Evolutionary conservation across 1,140 invertebrate species (phyloP), one percentile per base, ranked within the genome.

Genomic region (Nomia melanderi): DNA sequence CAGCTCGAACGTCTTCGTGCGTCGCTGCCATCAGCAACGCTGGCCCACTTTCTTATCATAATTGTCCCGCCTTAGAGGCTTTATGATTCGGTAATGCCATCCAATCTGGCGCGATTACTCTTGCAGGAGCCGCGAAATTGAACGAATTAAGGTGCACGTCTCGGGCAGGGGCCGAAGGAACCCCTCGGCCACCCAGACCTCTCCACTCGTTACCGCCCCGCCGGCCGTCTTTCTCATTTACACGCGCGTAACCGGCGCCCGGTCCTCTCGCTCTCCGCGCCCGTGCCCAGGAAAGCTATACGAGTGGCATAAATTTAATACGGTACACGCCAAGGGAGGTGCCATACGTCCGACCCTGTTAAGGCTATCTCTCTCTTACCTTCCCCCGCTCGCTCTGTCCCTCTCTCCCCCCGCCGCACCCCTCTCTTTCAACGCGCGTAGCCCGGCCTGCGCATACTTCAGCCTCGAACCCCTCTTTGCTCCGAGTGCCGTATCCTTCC

Each of bases 281-380:
- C 41, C 41, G 41, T 17, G 44, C 31, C 17, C 53, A 36, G 47
- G 12, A 47, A 54, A 60, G 74, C 75, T 84, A 79, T 86, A 87
- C 85, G 88, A 87, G 83, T 87, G 84, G 88, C 85, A 90, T 90
- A 90, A 90, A 90, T 90, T 90, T 88, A 86, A 88, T 87, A 88
- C 79, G 59, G 87, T 88, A 90, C 88, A 90, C 80, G 88, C 88
- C 84, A 82, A 85, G 88, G 87, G 89, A 90, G 88, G 88, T 90
- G 79, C 87, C 87, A 85, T 83, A 90, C 81, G 88, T 90, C 88
- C 86, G 80, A 88, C 83, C 81, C 81, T 85, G 77, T 85, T 86
- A 79, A 81, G 78, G 77, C 75, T 75, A 70, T 85, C 82, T 88
- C 81, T 73, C 69, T 82, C 62, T 41, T 50, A 65, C 62, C 6